Conservation (phyloP, 1,140 invertebrate genomes). For the Aphidius ervi region DNA sequence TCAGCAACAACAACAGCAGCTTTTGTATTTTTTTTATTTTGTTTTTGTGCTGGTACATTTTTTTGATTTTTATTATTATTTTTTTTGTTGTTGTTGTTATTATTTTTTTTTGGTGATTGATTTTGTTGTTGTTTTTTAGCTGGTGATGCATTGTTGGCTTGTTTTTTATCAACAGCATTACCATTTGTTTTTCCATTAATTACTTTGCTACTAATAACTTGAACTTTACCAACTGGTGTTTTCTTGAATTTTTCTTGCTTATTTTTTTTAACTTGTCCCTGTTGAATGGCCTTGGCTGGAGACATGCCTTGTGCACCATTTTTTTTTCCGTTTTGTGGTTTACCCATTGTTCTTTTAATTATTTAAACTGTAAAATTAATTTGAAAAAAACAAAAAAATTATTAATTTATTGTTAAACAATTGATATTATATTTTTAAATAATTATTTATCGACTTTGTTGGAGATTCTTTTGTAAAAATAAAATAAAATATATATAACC, state of each 20-base stretch:
- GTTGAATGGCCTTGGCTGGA: slow-evolving; percentile 11
- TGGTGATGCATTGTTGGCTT: neutral
- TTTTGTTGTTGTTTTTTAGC: neutral
- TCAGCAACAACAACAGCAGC: slow-evolving; percentile 2
- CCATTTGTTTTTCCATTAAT: slow-evolving; percentile 19
- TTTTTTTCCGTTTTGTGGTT: slow-evolving; percentile 9
- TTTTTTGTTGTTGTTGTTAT: slow-evolving; percentile 4
- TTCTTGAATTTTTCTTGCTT: slow-evolving; percentile 32
- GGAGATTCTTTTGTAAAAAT: too few species aligned
- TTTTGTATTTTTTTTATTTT: slow-evolving; percentile 16
- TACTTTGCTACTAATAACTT: slow-evolving; percentile 18
- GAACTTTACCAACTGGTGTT: slow-evolving; percentile 26
- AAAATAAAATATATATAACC: neutral
- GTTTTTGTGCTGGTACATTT: neutral
- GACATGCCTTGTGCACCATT: neutral
- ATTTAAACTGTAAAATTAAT: too few species aligned
- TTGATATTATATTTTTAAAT: too few species aligned
- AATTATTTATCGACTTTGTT: too few species aligned
- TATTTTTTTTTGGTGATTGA: neutral
- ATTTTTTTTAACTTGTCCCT: slow-evolving; percentile 25
- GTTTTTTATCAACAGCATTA: neutral
- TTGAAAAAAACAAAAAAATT: too few species aligned
- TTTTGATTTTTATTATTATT: slow-evolving; percentile 6
- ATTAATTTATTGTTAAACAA: too few species aligned
- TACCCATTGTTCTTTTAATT: slow-evolving; percentile 11